Evolutionary conservation across 2,797 vertebrate species (phyloP).

Genomic region (Cercopithecus mitis): DNA sequence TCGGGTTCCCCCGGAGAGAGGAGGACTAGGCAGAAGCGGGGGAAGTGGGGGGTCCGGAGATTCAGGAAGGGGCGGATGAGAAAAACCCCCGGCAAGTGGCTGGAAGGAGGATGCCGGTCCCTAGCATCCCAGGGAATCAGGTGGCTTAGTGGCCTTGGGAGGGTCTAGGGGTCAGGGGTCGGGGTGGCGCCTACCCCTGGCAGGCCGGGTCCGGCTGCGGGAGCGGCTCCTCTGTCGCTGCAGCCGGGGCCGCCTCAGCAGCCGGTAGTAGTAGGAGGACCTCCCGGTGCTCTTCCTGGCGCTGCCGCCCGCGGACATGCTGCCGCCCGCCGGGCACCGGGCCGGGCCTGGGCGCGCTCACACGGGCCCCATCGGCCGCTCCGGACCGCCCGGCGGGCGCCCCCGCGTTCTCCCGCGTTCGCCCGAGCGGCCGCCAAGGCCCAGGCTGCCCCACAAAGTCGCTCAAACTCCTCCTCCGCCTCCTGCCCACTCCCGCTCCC

Average conservation of each 20-base stretch:
- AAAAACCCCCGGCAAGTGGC: background rate
- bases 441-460: conserved; percentile 71
- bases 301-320: conserved; percentile 93
- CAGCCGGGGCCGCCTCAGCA: conserved; percentile 95
- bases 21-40: background rate
- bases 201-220: conserved; percentile 93
- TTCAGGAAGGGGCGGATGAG: background rate
- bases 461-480: conserved; percentile 67
- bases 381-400: conserved; percentile 78
- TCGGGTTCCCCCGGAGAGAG: background rate
- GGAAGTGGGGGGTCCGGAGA: background rate
- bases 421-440: background rate
- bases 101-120: background rate
- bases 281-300: conserved; percentile 94
- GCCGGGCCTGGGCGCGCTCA: conserved; percentile 74
- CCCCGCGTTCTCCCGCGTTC: conserved; percentile 25
- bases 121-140: background rate
- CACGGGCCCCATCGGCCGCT: conserved; percentile 73
- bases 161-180: background rate
- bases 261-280: conserved; percentile 97
- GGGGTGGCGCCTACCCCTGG: conserved; percentile 90
- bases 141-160: background rate
- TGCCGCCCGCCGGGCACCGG: conserved; percentile 79
- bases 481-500: conserved; percentile 46
- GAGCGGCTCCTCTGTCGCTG: conserved; percentile 97